Percentiles rank a stretch among this genome's conserved stretches.
Evolutionary conservation across 35 echinoderm and acorn worm species (phyloP).

Genomic region (Apostichopus parvimensis): DNA sequence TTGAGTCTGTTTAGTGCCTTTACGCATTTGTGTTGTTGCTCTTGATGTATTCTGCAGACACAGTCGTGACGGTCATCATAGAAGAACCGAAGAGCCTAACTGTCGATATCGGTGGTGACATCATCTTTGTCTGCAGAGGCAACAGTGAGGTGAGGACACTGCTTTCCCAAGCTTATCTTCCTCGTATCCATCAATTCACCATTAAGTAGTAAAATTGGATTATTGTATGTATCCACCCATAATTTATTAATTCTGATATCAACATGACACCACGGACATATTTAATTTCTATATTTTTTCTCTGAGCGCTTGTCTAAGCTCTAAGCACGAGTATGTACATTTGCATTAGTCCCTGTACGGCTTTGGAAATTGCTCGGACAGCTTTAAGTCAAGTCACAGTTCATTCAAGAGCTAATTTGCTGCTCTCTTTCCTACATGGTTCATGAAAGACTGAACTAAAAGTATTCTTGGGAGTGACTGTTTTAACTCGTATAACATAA

Average conservation of each 20-base stretch:
- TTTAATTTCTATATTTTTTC: neutral
- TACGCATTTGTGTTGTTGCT: too few species aligned
- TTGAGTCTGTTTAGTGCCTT: neutral
- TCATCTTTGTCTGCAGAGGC: constrained; percentile 71
- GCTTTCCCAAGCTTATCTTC: neutral
- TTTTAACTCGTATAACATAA: too few species aligned
- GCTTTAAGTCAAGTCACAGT: too few species aligned
- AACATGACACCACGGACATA: neutral
- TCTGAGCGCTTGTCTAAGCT: too few species aligned
- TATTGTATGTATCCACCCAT: neutral
- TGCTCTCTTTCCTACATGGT: too few species aligned
- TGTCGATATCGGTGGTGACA: constrained; percentile 64
- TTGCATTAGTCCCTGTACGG: too few species aligned
- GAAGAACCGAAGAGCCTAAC: constrained; percentile 73
- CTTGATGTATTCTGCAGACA: constrained; percentile 26
- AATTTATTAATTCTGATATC: too few species aligned
- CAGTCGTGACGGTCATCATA: constrained; percentile 75
- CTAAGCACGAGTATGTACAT: too few species aligned
- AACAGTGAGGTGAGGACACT: constrained; percentile 79
- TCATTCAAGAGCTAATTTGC: too few species aligned
- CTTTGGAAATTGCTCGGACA: too few species aligned
- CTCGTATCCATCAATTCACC: neutral
- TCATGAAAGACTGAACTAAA: too few species aligned
- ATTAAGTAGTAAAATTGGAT: neutral
- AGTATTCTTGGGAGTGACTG: too few species aligned